Conservation (phyloP, 2,797 vertebrate species). For the Coilia nasus region DNA sequence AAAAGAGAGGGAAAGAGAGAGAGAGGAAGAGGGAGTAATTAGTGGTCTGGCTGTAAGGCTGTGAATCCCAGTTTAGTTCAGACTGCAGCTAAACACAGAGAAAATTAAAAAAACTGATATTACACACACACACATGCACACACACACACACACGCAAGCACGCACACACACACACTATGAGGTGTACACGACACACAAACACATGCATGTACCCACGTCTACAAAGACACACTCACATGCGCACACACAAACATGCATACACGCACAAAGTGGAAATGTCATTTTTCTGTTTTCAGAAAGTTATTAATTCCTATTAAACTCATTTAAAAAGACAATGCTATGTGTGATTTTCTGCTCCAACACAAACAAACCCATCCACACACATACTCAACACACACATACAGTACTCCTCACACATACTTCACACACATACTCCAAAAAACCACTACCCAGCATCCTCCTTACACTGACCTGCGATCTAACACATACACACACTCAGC, state of each 20-base stretch:
- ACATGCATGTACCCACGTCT: no score
- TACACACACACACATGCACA: neutral
- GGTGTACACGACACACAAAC: neutral
- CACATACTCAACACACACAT: neutral
- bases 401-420: no score
- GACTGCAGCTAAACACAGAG: conserved; percentile 11
- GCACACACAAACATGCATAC: no score
- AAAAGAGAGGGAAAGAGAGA: neutral
- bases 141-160: neutral
- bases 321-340: neutral
- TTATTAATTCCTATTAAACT: neutral
- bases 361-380: neutral
- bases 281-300: neutral
- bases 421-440: no score
- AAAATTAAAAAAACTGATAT: neutral
- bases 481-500: neutral
- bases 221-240: neutral
- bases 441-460: neutral
- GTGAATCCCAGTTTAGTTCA: conserved; percentile 10
- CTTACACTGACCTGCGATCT: neutral
- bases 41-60: neutral
- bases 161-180: no score
- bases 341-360: neutral
- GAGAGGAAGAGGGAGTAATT: neutral
- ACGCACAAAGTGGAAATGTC: neutral